Percentiles rank a stretch among this genome's conserved stretches.
These are phyloP conservation scores for Orussus abietinus DNA, from an alignment of 1,140 invertebrate species.

Conservation along the genomic window DNA sequence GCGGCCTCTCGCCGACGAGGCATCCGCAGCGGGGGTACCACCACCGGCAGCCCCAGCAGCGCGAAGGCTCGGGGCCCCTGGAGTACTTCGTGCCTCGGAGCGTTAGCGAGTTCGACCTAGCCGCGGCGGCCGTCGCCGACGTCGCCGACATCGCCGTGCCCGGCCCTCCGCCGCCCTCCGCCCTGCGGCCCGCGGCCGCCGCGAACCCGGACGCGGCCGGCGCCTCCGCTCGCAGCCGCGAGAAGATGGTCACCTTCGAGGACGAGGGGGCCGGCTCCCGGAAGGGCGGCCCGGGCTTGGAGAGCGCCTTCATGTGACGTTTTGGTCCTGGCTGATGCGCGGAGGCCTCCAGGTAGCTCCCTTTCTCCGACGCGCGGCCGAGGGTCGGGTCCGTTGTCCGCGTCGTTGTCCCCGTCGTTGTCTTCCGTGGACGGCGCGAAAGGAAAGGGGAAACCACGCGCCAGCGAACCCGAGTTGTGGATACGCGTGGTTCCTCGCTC, in stretches of 20 bases:
- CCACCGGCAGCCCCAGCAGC: slow-evolving; percentile 43
- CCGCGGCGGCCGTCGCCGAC: slow-evolving; percentile 55
- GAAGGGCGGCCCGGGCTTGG: slow-evolving; percentile 39
- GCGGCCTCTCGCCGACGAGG: slow-evolving; percentile 48
- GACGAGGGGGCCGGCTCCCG: slow-evolving; percentile 59
- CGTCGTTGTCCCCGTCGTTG: no score
- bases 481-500: background rate
- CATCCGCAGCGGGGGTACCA: slow-evolving; percentile 38
- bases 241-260: slow-evolving; percentile 80
- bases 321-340: slow-evolving; percentile 14
- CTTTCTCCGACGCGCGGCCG: no score
- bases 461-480: background rate
- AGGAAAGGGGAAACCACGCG: background rate
- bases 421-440: no score
- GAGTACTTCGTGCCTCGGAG: slow-evolving; percentile 80
- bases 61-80: slow-evolving; percentile 58
- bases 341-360: slow-evolving; percentile 21
- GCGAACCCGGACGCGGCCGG: slow-evolving; percentile 35
- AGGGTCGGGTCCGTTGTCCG: no score
- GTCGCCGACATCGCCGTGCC: slow-evolving; percentile 50
- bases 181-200: slow-evolving; percentile 27
- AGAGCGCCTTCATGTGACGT: slow-evolving; percentile 66
- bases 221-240: slow-evolving; percentile 53
- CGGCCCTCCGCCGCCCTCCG: slow-evolving; percentile 47
- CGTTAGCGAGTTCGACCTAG: slow-evolving; percentile 75